These are phyloP conservation scores for Trachurus trachurus DNA, from an alignment of 2,797 vertebrate species.

Conservation along the genomic window DNA sequence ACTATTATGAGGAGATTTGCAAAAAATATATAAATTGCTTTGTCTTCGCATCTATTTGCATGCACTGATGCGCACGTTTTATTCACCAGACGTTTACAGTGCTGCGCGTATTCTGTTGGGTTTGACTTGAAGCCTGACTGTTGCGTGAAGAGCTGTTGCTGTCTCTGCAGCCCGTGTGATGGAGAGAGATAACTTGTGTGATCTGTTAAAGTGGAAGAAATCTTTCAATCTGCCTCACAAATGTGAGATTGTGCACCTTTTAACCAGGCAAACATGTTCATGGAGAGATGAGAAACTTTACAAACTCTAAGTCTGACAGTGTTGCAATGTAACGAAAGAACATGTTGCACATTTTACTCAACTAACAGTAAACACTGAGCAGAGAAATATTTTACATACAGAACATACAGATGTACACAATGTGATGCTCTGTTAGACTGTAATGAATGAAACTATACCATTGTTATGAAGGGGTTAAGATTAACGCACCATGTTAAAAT, in stretches of 20 bases:
- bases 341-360: background rate
- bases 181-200: conserved; percentile 3
- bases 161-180: conserved; percentile 17
- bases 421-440: background rate
- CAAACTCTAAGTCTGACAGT: background rate
- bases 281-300: background rate
- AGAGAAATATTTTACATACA: background rate
- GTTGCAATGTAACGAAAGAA: background rate
- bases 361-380: background rate
- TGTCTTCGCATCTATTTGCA: conserved; percentile 37
- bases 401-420: background rate
- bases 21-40: conserved; percentile 54
- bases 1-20: conserved; percentile 50
- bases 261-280: conserved; percentile 28
- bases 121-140: conserved; percentile 43
- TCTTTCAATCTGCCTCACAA: conserved; percentile 40
- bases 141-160: conserved; percentile 36
- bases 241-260: conserved; percentile 2
- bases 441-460: too few relatives aligned
- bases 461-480: too few relatives aligned
- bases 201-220: conserved; percentile 1
- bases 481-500: too few relatives aligned
- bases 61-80: conserved; percentile 31
- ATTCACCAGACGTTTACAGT: conserved; percentile 45
- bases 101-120: conserved; percentile 33